Percentiles rank a stretch among this genome's conserved stretches.
Evolutionary conservation across 2,797 vertebrate genomes (phyloP).

Genomic region (Meda fulgida): DNA sequence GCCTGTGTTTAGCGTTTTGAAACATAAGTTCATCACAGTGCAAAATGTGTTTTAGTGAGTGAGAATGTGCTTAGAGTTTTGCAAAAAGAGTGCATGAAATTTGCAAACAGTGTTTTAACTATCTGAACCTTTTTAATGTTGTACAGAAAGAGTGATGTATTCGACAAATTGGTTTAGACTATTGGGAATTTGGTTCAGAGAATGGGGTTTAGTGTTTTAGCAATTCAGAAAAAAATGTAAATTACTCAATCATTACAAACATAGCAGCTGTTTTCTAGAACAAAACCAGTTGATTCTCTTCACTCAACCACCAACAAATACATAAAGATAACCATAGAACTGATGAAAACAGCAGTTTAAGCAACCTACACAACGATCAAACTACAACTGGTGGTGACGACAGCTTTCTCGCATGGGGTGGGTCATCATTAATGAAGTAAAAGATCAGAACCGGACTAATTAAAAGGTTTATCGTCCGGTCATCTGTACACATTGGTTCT

Average conservation of each 20-base stretch:
- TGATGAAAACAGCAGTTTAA: constrained; percentile 7
- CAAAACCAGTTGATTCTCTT: constrained; percentile 23
- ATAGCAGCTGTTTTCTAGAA: constrained; percentile 12
- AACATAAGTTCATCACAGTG: too few species aligned
- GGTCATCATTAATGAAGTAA: constrained; percentile 42
- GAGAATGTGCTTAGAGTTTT: too few species aligned
- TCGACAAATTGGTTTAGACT: too few species aligned
- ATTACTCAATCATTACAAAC: constrained; percentile 20
- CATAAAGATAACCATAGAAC: constrained; percentile 24
- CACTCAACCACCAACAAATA: background rate
- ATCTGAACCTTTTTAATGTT: too few species aligned
- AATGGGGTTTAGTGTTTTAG: too few species aligned
- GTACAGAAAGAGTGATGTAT: too few species aligned
- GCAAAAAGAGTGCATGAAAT: too few species aligned
- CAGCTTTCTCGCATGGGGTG: background rate
- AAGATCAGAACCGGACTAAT: constrained; percentile 55
- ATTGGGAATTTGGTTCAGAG: too few species aligned
- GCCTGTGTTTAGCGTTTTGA: too few species aligned
- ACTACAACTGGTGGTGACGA: constrained; percentile 12
- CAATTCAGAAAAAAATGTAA: background rate
- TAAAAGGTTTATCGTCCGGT: constrained; percentile 55
- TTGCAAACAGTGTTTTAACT: too few species aligned
- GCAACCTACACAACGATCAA: constrained; percentile 25
- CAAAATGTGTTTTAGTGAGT: too few species aligned
- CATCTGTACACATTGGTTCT: constrained; percentile 23